Percentiles rank a stretch among this genome's conserved stretches.
These are phyloP conservation scores for Hozukius guyotensis DNA, from an alignment of 2,797 vertebrate species.

Conservation along the genomic window DNA sequence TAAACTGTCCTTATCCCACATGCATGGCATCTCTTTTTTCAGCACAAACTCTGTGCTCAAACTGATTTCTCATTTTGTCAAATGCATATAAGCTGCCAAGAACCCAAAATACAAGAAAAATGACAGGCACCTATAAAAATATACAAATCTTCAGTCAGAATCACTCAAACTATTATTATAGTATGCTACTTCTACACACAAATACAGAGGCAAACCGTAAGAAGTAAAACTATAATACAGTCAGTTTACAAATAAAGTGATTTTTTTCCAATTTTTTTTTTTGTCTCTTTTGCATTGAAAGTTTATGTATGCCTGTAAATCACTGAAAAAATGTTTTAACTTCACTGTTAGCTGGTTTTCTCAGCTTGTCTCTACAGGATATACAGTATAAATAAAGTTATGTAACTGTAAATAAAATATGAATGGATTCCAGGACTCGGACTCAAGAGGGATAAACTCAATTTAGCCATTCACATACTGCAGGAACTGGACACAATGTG, in stretches of 20 bases:
- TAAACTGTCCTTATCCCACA: background rate
- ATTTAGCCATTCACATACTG: background rate
- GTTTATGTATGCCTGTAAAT: too few species aligned
- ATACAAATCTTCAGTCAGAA: background rate
- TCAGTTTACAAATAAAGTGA: background rate
- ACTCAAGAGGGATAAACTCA: too few species aligned
- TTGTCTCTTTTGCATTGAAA: too few species aligned
- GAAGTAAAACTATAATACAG: background rate
- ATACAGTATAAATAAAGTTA: too few species aligned
- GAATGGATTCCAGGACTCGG: too few species aligned
- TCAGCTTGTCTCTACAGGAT: too few species aligned
- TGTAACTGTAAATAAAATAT: too few species aligned
- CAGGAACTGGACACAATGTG: background rate
- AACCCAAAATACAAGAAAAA: background rate
- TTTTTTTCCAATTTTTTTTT: background rate
- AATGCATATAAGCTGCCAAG: background rate
- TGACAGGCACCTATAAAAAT: background rate
- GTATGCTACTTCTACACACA: background rate
- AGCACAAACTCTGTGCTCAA: background rate
- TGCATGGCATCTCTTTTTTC: background rate
- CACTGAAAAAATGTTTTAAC: too few species aligned
- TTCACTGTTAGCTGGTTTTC: too few species aligned
- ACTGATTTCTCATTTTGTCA: background rate
- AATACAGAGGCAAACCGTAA: background rate
- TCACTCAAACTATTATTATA: background rate